Evolutionary conservation across 2,113 vertebrate species (phyloP).

Genomic region (Xenopus borealis): DNA sequence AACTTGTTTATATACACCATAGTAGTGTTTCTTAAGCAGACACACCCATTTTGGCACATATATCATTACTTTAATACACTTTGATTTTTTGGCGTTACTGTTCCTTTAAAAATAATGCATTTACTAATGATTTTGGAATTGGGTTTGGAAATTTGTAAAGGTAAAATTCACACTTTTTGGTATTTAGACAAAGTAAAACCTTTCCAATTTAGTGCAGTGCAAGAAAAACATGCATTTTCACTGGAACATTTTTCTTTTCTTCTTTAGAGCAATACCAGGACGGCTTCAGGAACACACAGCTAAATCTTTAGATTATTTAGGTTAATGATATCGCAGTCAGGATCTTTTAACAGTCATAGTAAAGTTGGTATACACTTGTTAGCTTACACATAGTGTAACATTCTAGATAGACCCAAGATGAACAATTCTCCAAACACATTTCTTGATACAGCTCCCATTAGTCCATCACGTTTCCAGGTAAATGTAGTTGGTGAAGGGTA

Average conservation of each 20-base stretch:
- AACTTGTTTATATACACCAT: too few species aligned
- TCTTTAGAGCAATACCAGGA: not conserved
- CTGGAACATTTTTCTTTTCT: not conserved
- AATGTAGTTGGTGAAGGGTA: constrained; percentile 66
- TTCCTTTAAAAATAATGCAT: too few species aligned
- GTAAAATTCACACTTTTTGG: too few species aligned
- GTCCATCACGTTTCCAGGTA: constrained; percentile 70
- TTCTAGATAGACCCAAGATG: constrained; percentile 37
- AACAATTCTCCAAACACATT: constrained; percentile 65
- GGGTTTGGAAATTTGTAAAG: too few species aligned
- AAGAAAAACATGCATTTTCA: too few species aligned
- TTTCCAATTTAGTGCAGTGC: too few species aligned
- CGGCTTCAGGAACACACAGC: not conserved
- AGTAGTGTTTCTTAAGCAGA: too few species aligned
- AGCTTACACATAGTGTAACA: not conserved
- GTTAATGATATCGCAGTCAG: not conserved
- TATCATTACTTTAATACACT: too few species aligned
- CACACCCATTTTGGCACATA: too few species aligned
- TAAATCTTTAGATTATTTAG: not conserved
- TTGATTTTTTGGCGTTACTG: too few species aligned
- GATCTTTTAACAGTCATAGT: constrained; percentile 5
- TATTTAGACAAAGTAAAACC: too few species aligned
- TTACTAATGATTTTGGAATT: too few species aligned
- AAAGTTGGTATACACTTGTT: not conserved
- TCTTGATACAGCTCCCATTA: constrained; percentile 58